Evolutionary conservation across 2,888 invertebrate genomes (phyloP).

Genomic region (Platyscelio sp.): DNA sequence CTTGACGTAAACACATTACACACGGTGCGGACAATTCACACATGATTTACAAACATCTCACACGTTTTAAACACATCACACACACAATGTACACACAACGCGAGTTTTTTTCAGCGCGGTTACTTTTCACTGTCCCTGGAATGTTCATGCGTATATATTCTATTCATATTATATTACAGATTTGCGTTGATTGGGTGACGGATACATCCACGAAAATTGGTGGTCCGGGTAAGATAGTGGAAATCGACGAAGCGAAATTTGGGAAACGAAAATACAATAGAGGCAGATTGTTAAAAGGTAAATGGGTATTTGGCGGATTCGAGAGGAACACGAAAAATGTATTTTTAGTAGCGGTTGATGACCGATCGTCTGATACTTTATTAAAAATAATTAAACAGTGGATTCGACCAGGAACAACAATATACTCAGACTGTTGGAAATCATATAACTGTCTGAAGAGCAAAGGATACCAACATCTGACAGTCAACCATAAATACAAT

Average conservation of each 20-base stretch:
- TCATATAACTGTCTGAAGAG: neutral
- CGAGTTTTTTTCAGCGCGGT: too few species aligned
- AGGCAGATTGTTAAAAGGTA: neutral
- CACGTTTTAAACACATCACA: too few species aligned
- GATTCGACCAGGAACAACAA: conserved; percentile 2
- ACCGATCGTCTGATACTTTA: neutral
- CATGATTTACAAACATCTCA: too few species aligned
- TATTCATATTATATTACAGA: too few species aligned
- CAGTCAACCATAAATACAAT: neutral
- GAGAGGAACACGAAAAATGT: neutral
- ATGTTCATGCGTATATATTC: too few species aligned
- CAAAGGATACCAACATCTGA: neutral
- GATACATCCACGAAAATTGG: too few species aligned
- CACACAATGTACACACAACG: too few species aligned
- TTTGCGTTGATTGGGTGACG: too few species aligned
- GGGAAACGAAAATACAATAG: conserved; percentile 29
- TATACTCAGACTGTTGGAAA: neutral
- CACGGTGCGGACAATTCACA: too few species aligned
- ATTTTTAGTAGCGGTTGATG: neutral
- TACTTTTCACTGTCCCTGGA: too few species aligned
- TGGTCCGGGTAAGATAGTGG: conserved; percentile 19
- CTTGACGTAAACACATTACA: too few species aligned
- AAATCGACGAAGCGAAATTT: conserved; percentile 47
- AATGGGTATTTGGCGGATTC: conserved; percentile 32
- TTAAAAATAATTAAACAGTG: neutral